These are phyloP conservation scores for Enteromius unitaeniatus DNA, from an alignment of 2,797 vertebrate genomes.

Conservation along the genomic window DNA sequence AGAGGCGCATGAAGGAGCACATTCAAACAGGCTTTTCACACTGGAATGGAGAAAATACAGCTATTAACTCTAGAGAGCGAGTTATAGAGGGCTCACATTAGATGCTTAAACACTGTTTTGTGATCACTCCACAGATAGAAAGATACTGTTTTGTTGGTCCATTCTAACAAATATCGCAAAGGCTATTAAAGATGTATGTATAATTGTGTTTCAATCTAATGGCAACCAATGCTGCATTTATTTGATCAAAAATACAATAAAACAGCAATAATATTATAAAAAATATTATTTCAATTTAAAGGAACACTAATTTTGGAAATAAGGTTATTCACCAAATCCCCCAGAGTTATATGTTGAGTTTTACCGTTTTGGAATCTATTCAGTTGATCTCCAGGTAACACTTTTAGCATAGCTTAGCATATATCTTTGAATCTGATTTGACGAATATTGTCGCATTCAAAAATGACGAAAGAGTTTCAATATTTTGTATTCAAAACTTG, in stretches of 20 bases:
- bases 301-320: too few relatives aligned
- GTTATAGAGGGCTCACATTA: not conserved
- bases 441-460: too few relatives aligned
- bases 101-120: not conserved
- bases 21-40: conserved; percentile 49
- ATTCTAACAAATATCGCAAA: not conserved
- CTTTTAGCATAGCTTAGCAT: too few relatives aligned
- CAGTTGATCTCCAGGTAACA: too few relatives aligned
- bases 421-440: too few relatives aligned
- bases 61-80: conserved; percentile 11
- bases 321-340: too few relatives aligned
- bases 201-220: not conserved
- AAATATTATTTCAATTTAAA: too few relatives aligned
- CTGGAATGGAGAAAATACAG: conserved; percentile 33
- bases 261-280: not conserved
- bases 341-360: too few relatives aligned
- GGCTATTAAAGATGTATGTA: not conserved
- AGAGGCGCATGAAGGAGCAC: conserved; percentile 28
- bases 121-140: not conserved
- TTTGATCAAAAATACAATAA: not conserved
- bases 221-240: not conserved
- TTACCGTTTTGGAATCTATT: too few relatives aligned
- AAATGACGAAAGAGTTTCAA: too few relatives aligned
- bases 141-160: not conserved
- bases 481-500: too few relatives aligned